phyloP scores from a whole-genome alignment of 2,797 vertebrate genomes.

The Thaleichthys pacificus region DNA sequence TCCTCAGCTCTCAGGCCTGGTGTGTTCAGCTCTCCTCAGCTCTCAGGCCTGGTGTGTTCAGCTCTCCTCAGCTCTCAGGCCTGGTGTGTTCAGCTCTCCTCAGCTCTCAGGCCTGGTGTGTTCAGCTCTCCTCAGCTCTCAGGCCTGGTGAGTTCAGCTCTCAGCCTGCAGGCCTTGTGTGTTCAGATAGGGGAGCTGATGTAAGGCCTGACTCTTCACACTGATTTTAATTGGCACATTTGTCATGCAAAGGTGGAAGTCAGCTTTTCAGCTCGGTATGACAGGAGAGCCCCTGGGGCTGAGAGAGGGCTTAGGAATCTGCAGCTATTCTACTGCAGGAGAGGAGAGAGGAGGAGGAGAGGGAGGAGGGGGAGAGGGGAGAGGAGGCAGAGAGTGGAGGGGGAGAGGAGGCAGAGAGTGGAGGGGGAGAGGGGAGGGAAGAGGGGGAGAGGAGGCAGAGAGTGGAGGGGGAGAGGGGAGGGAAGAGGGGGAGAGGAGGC shows the following conservation, averaged over 20 bases:
- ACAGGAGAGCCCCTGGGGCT: conserved; percentile 35
- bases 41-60: no score
- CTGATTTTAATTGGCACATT: conserved; percentile 64
- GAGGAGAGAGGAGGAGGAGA: conserved; percentile 14
- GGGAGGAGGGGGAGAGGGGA: conserved; percentile 12
- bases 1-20: no score
- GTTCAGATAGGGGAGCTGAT: conserved; percentile 16
- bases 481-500: conserved; percentile 14
- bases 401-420: neutral
- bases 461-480: neutral
- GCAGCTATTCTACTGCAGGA: neutral
- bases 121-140: neutral
- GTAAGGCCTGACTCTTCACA: conserved; percentile 33
- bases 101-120: no score
- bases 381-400: neutral
- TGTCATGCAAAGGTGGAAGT: conserved; percentile 53
- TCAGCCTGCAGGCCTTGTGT: neutral
- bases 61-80: no score
- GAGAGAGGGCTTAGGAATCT: conserved; percentile 21
- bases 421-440: no score
- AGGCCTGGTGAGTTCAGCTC: no score
- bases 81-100: no score
- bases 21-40: neutral
- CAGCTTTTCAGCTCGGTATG: conserved; percentile 34
- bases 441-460: no score